These are phyloP conservation scores for Metopolophium dirhodum DNA, from an alignment of 1,140 invertebrate genomes.

Conservation along the genomic window DNA sequence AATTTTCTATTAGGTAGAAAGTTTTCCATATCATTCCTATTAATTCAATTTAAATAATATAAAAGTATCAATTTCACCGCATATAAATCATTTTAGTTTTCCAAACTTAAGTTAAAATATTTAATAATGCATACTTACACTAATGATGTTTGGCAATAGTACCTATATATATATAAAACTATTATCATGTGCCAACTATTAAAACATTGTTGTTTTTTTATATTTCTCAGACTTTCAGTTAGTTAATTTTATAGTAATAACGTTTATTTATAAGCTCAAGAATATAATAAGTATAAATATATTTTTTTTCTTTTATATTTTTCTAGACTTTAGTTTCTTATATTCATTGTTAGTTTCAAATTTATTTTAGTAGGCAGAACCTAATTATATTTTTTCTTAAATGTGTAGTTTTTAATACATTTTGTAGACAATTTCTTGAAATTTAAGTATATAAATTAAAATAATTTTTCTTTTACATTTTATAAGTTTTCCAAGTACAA, in stretches of 20 bases:
- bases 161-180: background rate
- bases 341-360: background rate
- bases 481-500: background rate
- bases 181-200: background rate
- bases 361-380: background rate
- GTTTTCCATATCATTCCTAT: background rate
- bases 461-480: background rate
- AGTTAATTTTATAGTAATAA: background rate
- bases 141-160: conserved; percentile 1
- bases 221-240: background rate
- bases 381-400: background rate
- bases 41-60: background rate
- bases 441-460: background rate
- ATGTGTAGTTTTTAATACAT: background rate
- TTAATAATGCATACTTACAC: background rate
- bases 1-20: background rate
- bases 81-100: background rate
- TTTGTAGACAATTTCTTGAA: background rate
- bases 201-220: background rate
- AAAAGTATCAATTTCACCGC: background rate
- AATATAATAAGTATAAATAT: background rate
- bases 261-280: background rate
- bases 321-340: background rate
- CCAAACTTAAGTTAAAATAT: background rate
- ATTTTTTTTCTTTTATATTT: background rate